Evolutionary conservation across 2,113 vertebrate species (phyloP).

Genomic region (Podilymbus podiceps): DNA sequence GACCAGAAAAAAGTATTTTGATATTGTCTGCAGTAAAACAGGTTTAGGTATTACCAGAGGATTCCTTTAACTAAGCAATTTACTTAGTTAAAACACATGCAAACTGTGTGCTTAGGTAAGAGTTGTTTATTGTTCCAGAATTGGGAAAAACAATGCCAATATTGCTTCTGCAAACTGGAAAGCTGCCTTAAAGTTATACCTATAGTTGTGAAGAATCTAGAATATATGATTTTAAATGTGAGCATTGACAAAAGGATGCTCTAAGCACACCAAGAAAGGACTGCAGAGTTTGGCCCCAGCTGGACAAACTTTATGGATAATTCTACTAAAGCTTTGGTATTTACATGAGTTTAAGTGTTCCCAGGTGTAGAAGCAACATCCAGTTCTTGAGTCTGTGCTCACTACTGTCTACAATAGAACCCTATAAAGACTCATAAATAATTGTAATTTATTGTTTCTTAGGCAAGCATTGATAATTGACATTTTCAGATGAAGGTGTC

Average conservation of each 20-base stretch:
- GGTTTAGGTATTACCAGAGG: conserved; percentile 4
- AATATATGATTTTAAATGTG: not conserved
- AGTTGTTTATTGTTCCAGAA: not conserved
- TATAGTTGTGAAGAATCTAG: not conserved
- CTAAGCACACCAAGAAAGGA: not conserved
- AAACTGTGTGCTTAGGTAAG: not conserved
- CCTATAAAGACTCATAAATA: not conserved
- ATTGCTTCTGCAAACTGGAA: not conserved
- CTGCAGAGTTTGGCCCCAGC: not conserved
- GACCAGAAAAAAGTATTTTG: not conserved
- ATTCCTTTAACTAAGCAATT: not conserved
- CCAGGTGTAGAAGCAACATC: not conserved
- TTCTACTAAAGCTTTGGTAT: not conserved
- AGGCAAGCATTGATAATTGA: not conserved
- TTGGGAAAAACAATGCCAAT: not conserved
- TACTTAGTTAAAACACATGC: not conserved
- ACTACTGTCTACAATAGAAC: not conserved
- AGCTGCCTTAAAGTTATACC: not conserved
- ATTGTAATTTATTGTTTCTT: not conserved
- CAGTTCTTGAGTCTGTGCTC: not conserved
- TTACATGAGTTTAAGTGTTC: not conserved
- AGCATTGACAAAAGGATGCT: not conserved
- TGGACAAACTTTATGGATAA: not conserved
- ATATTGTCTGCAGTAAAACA: conserved; percentile 13
- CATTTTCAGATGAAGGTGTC: not conserved